Base-by-base conservation (phyloP, 2,113 vertebrate species). In the Rhinolophus sinicus region DNA sequence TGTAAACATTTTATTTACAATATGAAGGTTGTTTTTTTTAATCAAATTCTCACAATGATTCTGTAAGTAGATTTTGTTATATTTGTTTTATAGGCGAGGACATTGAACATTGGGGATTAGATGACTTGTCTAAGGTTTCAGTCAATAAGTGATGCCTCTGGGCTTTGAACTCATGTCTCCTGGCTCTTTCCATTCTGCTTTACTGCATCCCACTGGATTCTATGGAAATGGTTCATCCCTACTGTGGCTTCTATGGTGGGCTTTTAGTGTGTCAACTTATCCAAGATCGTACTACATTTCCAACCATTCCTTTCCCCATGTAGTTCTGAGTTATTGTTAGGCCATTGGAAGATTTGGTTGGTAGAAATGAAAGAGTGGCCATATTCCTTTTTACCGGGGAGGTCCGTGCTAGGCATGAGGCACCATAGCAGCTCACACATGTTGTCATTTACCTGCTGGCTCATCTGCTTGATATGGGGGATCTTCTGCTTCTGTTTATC, bases 1-100 rank as follows among this genome's bases (percentile, higher is more conserved):
- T 28, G 10, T 81, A 69, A 24, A 7, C 24, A 54, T n/a, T n/a
- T n/a, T n/a, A n/a, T n/a, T n/a, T n/a, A n/a, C n/a, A n/a, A n/a
- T 85, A 54, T 12, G 70, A 47, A 88, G 2, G 40, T 11, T 28
- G 15, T 33, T n/a, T 40, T 52, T 52, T 54, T 54, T 18, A 54
- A 78, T 44, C 18, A 65, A 88, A 35, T 60, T 56, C n/a, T 73
- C 26, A 28, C 0, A 15, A 1, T 64, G 44, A 70, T 76, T 85
- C 5, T 92, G 75, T 22, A 54, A n/a, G 40, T 78, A 50, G 9
- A 5, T n/a, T n/a, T 70, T 72, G 14, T 47, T 54, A 33, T 72
- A 47, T 83, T 92, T 89, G 62, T 40, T 85, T 75, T 75, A 70
- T 6, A 93, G n/a, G 2, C 60, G 33, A 93, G 30, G 24, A 85